A percentile compares a stretch with the other conserved stretches of the same genome.
Conservation (phyloP, 1,140 invertebrate species). For the Listronotus bonariensis region DNA sequence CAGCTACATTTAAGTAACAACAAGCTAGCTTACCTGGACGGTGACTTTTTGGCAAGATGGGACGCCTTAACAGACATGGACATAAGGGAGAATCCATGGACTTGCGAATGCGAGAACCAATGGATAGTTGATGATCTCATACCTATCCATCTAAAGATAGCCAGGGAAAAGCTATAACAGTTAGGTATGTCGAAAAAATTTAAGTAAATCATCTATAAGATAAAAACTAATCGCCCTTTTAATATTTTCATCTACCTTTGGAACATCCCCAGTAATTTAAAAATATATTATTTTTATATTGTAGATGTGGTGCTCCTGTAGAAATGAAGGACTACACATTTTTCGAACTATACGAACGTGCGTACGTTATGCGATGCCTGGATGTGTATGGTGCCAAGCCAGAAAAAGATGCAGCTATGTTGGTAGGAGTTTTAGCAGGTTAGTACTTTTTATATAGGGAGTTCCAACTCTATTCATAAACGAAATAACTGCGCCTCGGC, state of each 20-base stretch:
- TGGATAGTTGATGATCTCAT: constrained; percentile 70
- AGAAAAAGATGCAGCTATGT: constrained; percentile 67
- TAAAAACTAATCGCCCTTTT: background rate
- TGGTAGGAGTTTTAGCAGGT: constrained; percentile 71
- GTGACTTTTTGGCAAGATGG: constrained; percentile 66
- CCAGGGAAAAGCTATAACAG: constrained; percentile 37
- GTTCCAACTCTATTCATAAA: no score
- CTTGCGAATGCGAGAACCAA: constrained; percentile 75
- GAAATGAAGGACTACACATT: constrained; percentile 64
- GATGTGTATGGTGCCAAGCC: constrained; percentile 65
- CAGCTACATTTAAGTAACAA: constrained; percentile 71
- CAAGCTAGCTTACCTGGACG: constrained; percentile 66
- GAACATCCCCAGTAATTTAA: no score
- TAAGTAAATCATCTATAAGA: no score
- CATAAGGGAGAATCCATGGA: constrained; percentile 72
- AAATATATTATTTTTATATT: constrained; percentile 32
- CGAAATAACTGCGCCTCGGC: background rate
- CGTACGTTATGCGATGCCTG: constrained; percentile 64
- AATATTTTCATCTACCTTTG: no score
- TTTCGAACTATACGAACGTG: constrained; percentile 60
- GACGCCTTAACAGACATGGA: constrained; percentile 66
- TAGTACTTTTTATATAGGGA: no score
- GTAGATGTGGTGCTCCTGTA: constrained; percentile 62
- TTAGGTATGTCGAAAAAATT: constrained; percentile 39
- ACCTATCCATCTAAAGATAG: constrained; percentile 53